Evolutionary conservation across 2,888 invertebrate species (phyloP).

Genomic region (Callosobruchus maculatus): DNA sequence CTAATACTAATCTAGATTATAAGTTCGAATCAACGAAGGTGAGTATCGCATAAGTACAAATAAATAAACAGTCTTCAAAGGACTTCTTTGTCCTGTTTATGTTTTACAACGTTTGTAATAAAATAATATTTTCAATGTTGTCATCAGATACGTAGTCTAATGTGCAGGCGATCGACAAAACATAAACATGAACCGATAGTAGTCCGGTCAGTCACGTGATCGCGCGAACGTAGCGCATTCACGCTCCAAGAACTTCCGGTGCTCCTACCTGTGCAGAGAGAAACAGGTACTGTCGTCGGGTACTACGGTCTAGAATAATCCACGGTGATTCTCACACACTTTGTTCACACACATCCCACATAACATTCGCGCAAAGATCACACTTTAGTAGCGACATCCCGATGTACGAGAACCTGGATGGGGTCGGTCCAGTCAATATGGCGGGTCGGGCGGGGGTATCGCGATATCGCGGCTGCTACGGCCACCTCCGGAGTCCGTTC

Average conservation of each 20-base stretch:
- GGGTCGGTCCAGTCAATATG: neutral
- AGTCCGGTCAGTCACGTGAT: neutral
- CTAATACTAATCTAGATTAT: too few species aligned
- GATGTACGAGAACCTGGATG: neutral
- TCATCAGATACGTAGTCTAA: too few species aligned
- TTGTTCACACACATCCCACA: neutral
- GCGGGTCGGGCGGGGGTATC: neutral
- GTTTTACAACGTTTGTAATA: too few species aligned
- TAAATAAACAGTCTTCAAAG: too few species aligned
- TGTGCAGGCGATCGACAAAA: neutral
- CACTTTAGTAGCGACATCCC: neutral
- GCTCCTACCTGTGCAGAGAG: neutral
- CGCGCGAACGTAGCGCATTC: neutral
- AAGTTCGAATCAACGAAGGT: too few species aligned
- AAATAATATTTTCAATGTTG: too few species aligned
- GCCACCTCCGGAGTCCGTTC: neutral
- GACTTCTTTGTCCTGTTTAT: too few species aligned
- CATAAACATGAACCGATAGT: neutral
- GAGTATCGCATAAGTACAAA: too few species aligned
- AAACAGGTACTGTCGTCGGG: neutral
- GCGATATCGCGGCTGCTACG: neutral
- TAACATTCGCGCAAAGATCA: neutral
- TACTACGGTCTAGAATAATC: neutral
- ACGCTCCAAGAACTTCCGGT: neutral
- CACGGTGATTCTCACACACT: neutral